phyloP scores from a whole-genome alignment of 2,797 vertebrate species.

The Phalloptychus januarius region DNA sequence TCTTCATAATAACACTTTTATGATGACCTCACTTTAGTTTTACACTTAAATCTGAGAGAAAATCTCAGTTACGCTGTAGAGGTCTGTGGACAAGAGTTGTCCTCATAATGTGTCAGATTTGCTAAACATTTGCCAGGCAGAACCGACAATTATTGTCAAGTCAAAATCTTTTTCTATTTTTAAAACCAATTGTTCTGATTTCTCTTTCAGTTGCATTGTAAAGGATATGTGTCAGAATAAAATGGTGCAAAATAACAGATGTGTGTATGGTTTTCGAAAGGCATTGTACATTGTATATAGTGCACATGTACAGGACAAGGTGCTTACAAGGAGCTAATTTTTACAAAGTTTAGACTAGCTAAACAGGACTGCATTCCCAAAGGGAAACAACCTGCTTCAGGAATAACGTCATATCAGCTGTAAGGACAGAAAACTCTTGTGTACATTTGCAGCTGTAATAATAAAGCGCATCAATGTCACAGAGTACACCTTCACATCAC shows the following conservation, averaged over 20 bases:
- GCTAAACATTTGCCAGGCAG: neutral
- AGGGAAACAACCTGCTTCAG: slow-evolving; percentile 9
- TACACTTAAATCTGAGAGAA: neutral
- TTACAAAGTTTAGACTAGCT: neutral
- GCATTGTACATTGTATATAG: neutral
- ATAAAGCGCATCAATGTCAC: slow-evolving; percentile 14
- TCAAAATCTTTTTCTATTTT: neutral
- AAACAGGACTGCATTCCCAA: slow-evolving; percentile 7
- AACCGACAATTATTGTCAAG: neutral
- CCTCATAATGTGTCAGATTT: neutral
- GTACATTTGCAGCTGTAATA: slow-evolving; percentile 11
- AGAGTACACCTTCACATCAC: neutral
- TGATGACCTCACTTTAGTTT: neutral
- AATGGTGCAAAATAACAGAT: neutral
- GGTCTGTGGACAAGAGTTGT: neutral
- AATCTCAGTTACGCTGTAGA: neutral
- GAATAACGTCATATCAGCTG: slow-evolving; percentile 16
- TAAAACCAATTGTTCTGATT: neutral
- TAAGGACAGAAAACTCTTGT: slow-evolving; percentile 6
- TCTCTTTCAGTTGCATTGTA: neutral
- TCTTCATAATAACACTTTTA: neutral
- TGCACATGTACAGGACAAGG: slow-evolving; percentile 6
- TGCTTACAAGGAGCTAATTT: neutral
- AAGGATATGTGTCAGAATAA: neutral
- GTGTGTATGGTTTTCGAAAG: neutral